These are phyloP conservation scores for Chascanopsetta lugubris DNA, from an alignment of 2,113 vertebrate genomes.

Conservation along the genomic window DNA sequence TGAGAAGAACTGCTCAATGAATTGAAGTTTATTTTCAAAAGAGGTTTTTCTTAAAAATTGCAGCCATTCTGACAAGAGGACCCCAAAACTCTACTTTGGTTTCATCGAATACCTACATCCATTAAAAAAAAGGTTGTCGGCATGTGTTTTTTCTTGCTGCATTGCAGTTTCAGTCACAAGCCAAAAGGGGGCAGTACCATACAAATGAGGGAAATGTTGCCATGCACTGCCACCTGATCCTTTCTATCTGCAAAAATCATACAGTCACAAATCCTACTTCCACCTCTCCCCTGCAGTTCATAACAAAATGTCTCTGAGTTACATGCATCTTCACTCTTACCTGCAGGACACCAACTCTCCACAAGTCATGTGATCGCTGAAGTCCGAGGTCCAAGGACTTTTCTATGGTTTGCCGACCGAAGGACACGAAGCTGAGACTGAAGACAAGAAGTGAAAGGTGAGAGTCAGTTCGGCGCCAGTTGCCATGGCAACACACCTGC, in stretches of 20 bases:
- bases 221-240: not conserved
- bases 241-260: slow-evolving; percentile 9
- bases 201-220: slow-evolving; percentile 7
- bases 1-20: no score
- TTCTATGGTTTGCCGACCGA: not conserved
- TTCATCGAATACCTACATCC: no score
- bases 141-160: not conserved
- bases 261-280: no score
- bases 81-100: no score
- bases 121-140: no score
- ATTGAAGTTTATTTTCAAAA: no score
- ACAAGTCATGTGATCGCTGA: not conserved
- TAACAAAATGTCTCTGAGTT: not conserved
- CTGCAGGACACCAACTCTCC: not conserved
- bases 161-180: slow-evolving; percentile 11
- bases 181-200: slow-evolving; percentile 44
- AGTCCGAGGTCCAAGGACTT: not conserved
- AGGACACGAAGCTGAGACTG: slow-evolving; percentile 4
- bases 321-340: not conserved
- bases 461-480: slow-evolving; percentile 62
- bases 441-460: slow-evolving; percentile 34
- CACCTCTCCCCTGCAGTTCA: not conserved
- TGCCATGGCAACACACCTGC: slow-evolving; percentile 70
- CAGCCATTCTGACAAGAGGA: no score
- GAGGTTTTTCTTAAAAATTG: no score